These are phyloP conservation scores for Dendrolimus punctatus DNA, from an alignment of 1,140 invertebrate genomes.

Conservation along the genomic window DNA sequence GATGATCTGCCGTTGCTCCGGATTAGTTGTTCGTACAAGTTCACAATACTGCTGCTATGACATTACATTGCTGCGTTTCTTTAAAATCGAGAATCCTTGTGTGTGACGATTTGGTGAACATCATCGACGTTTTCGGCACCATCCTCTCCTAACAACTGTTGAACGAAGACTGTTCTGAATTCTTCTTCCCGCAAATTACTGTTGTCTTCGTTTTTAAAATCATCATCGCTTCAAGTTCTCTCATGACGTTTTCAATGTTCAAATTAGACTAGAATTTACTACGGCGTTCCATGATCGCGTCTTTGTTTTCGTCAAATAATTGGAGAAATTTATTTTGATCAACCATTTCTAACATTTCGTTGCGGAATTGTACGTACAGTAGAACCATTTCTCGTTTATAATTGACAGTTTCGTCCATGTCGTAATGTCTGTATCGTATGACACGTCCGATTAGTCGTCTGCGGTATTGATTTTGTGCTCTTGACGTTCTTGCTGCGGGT, in stretches of 20 bases:
- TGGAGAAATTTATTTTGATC: constrained; percentile 36
- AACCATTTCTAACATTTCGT: constrained; percentile 39
- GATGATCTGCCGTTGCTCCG: constrained; percentile 19
- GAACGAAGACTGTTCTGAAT: constrained; percentile 21
- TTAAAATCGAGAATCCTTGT: constrained; percentile 19
- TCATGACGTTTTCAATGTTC: constrained; percentile 33
- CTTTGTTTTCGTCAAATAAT: constrained; percentile 38
- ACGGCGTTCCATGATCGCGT: constrained; percentile 33
- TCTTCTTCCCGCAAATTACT: constrained; percentile 20
- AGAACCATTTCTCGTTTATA: constrained; percentile 48
- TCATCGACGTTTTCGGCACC: constrained; percentile 25
- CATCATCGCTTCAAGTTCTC: constrained; percentile 37
- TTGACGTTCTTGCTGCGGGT: constrained; percentile 20
- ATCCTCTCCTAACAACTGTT: constrained; percentile 24
- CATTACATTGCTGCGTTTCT: constrained; percentile 19
- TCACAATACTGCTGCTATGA: constrained; percentile 21
- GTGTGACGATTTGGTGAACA: constrained; percentile 18
- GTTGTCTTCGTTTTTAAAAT: constrained; percentile 26
- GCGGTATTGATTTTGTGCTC: constrained; percentile 25
- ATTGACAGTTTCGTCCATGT: constrained; percentile 36
- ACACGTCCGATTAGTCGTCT: constrained; percentile 27
- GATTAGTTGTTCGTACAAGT: constrained; percentile 16
- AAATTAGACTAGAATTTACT: constrained; percentile 27
- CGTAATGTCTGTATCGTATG: constrained; percentile 42
- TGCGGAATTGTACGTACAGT: constrained; percentile 35